A percentile compares a stretch with the other conserved stretches of the same genome.
phyloP scores from a whole-genome alignment of 35 echinoderm and acorn worm species.

The Holothuria glaberrima region DNA sequence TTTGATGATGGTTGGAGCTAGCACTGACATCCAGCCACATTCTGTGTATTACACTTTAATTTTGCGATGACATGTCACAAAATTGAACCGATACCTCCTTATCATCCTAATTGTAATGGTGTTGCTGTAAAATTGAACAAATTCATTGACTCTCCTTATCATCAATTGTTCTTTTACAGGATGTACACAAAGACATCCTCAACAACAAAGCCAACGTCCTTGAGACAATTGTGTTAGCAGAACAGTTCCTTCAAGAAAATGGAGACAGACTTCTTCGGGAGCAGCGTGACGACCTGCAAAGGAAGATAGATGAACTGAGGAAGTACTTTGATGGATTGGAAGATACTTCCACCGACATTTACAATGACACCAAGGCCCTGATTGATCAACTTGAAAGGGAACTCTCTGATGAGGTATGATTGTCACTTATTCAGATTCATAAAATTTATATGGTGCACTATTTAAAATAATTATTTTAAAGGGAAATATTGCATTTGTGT shows the following conservation, averaged over 20 bases:
- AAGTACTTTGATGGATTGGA: slow-evolving; percentile 85
- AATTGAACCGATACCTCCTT: too few species aligned
- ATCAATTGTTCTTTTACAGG: slow-evolving; percentile 36
- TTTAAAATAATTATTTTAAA: too few species aligned
- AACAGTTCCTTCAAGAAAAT: slow-evolving; percentile 95
- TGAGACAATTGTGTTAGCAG: slow-evolving; percentile 88
- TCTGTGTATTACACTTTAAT: too few species aligned
- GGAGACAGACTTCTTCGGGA: slow-evolving; percentile 72
- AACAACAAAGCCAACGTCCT: slow-evolving; percentile 84
- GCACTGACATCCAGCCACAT: too few species aligned
- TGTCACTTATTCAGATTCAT: background rate
- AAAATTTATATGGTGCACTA: too few species aligned
- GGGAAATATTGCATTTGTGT: too few species aligned
- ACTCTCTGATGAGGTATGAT: slow-evolving; percentile 78
- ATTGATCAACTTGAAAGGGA: slow-evolving; percentile 85
- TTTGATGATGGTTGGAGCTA: too few species aligned
- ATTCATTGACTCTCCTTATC: background rate
- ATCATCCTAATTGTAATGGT: too few species aligned
- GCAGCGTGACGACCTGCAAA: slow-evolving; percentile 85
- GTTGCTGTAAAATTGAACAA: too few species aligned
- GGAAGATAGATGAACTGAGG: slow-evolving; percentile 89
- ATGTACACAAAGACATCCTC: slow-evolving; percentile 80
- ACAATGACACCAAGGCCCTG: slow-evolving; percentile 75
- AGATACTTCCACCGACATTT: slow-evolving; percentile 65
- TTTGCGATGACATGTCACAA: too few species aligned